Evolutionary conservation across 2,797 vertebrate species (phyloP).

Genomic region (Esox lucius): DNA sequence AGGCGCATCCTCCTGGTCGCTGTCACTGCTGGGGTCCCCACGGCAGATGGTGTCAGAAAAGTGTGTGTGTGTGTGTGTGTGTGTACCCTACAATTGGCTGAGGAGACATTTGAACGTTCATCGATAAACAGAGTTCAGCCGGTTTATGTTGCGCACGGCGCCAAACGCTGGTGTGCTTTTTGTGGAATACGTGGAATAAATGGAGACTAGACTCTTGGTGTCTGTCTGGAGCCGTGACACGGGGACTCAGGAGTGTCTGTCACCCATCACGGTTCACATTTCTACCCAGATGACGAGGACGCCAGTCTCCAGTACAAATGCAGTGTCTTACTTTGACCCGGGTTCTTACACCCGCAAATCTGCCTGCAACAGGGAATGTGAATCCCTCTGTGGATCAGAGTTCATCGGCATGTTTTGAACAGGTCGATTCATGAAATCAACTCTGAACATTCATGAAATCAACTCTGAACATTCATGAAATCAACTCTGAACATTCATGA

Average conservation of each 20-base stretch:
- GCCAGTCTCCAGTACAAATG: constrained; percentile 52
- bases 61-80: background rate
- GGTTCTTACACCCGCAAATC: too few relatives aligned
- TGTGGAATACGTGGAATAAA: background rate
- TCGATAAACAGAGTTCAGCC: too few relatives aligned
- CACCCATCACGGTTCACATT: constrained; percentile 52
- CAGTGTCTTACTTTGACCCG: too few relatives aligned
- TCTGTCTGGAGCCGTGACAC: constrained; percentile 29
- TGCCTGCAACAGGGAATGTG: too few relatives aligned
- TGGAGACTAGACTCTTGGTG: background rate
- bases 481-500: too few relatives aligned
- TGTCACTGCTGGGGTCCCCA: background rate
- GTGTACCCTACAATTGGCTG: background rate
- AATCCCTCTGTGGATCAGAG: too few relatives aligned
- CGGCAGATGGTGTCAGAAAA: constrained; percentile 62
- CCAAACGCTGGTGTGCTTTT: background rate
- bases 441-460: too few relatives aligned
- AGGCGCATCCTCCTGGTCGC: constrained; percentile 63
- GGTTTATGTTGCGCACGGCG: too few relatives aligned
- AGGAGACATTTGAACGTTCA: background rate
- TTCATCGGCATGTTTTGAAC: too few relatives aligned
- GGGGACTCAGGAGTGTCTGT: constrained; percentile 61
- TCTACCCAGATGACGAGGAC: constrained; percentile 53
- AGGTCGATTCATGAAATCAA: too few relatives aligned
- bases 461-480: too few relatives aligned